Percentiles rank a stretch among this genome's conserved stretches.
These are phyloP conservation scores for Belgica antarctica DNA, from an alignment of 2,888 invertebrate genomes.

Conservation along the genomic window DNA sequence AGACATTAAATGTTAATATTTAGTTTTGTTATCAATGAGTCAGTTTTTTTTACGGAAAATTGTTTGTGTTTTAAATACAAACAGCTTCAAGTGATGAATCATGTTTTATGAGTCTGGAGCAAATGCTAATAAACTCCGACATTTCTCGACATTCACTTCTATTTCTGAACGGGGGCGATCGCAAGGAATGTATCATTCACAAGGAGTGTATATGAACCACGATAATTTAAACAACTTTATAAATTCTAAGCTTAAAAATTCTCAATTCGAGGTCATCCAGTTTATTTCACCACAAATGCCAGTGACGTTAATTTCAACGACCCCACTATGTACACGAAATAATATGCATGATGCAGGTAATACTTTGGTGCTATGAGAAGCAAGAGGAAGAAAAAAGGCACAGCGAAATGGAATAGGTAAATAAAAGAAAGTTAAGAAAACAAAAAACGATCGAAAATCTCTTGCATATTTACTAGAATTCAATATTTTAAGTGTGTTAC, in stretches of 20 bases:
- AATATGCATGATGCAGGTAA: constrained; percentile 18
- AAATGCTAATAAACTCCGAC: background rate
- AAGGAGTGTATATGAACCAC: no score
- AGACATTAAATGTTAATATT: background rate
- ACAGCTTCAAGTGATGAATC: background rate
- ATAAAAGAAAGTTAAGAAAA: constrained; percentile 20
- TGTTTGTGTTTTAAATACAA: background rate
- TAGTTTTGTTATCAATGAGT: constrained; percentile 9
- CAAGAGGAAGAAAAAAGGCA: background rate
- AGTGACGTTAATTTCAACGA: no score
- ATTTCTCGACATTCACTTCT: background rate
- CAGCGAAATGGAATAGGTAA: constrained; percentile 11
- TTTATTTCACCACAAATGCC: no score
- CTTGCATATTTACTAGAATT: constrained; percentile 25
- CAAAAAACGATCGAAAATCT: background rate
- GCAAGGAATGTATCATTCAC: no score
- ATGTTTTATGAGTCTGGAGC: constrained; percentile 11
- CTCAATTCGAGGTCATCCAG: no score
- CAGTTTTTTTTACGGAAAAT: background rate
- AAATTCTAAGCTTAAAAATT: no score
- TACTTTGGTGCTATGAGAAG: background rate
- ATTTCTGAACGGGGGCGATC: no score
- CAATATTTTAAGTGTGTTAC: background rate
- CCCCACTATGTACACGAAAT: background rate
- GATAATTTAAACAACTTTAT: no score